Base-by-base conservation (phyloP, 2,888 invertebrate genomes). In the Athetis lepigone region DNA sequence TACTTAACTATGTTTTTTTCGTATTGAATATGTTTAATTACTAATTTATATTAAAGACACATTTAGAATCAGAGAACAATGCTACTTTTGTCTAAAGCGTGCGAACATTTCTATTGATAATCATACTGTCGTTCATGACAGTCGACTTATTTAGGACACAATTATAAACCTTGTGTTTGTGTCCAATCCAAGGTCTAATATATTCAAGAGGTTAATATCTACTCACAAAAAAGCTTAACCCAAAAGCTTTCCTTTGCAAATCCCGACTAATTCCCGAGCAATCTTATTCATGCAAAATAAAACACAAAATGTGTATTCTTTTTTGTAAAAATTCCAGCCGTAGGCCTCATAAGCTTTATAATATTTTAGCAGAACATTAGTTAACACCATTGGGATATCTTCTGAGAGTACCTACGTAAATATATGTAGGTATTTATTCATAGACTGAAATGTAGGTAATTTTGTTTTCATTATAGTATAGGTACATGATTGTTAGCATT, bases 401-500 rank as follows among this genome's bases (percentile, higher is more conserved):
- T 50, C 13, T 50, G 16, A 37, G 36, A 13, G 36, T 36, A 47
- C 25, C 6, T 21, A 27, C n/a, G 2, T 49, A 33, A 13, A 13
- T 36, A 42, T n/a, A n/a, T 4, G 18, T 40, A 42, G 7, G 19
- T 40, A 49, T 56, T 36, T 55, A 45, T 42, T 37, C 19, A 50
- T 33, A 13, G 19, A 27, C 36, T 43, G 25, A 56, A 56, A 58
- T 23, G 33, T 33, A 33, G 6, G 45, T 51, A 54, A 29, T 36
- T 61, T 45, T 40, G 47, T 73, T 57, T 68, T 51, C 57, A 55
- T 70, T 73, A 63, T 50, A 72, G 63, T 69, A 45, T 67, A 64
- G n/a, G n/a, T n/a, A n/a, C n/a, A n/a, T n/a, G n/a, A 77, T 70
- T 70, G 47, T 74, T 37, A 40, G 18, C 56, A 42, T 57, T 77